These are phyloP conservation scores for Palloptera scutellata DNA, from an alignment of 2,888 invertebrate genomes.

Conservation along the genomic window DNA sequence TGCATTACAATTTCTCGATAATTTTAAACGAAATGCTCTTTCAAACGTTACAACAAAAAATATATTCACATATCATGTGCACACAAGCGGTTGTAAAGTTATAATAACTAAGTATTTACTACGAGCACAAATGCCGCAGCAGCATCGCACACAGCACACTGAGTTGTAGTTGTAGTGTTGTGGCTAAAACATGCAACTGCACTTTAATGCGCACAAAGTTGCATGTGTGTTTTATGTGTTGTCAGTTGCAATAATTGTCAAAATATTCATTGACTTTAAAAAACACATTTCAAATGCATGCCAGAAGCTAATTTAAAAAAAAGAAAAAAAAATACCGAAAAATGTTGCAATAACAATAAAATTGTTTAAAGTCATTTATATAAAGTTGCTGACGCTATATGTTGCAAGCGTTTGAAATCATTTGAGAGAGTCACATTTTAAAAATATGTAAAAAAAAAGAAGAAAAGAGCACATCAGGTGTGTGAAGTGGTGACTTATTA, in stretches of 20 bases:
- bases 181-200: no score
- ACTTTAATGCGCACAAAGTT: no score
- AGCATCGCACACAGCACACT: neutral
- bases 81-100: no score
- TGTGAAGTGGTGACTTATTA: no score
- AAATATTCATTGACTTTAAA: slow-evolving; percentile 21
- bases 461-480: no score
- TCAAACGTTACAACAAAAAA: no score
- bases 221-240: slow-evolving; percentile 12
- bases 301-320: slow-evolving; percentile 15
- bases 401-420: neutral
- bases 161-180: no score
- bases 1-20: neutral
- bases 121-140: neutral
- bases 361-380: neutral
- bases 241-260: slow-evolving; percentile 30
- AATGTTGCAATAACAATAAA: neutral
- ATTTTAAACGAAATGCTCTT: neutral
- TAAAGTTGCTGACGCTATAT: neutral
- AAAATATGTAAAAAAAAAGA: no score
- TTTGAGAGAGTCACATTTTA: neutral
- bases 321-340: slow-evolving; percentile 13
- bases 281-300: no score
- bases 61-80: no score
- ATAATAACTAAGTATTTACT: no score